These are phyloP conservation scores for Scomber scombrus DNA, from an alignment of 2,113 vertebrate species.

Conservation along the genomic window DNA sequence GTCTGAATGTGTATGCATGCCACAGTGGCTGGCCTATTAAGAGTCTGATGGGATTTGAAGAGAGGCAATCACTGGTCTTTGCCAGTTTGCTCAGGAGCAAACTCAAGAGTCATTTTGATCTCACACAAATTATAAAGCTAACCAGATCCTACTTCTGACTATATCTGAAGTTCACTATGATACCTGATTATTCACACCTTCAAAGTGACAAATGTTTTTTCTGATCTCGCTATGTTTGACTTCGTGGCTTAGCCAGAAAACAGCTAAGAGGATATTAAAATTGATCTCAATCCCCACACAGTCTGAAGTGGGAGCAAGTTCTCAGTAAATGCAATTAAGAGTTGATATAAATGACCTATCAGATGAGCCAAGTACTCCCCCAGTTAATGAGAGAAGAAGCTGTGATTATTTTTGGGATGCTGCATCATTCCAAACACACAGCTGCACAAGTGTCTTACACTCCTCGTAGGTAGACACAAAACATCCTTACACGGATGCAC, in stretches of 20 bases:
- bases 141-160: neutral
- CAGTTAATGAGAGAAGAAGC: constrained; percentile 28
- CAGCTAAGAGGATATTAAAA: constrained; percentile 6
- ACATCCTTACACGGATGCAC: neutral
- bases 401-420: constrained; percentile 36
- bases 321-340: constrained; percentile 40
- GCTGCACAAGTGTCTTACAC: neutral
- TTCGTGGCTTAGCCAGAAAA: constrained; percentile 9
- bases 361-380: constrained; percentile 23
- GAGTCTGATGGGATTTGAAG: constrained; percentile 37
- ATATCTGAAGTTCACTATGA: neutral
- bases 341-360: constrained; percentile 41
- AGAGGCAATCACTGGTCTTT: neutral
- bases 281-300: constrained; percentile 28
- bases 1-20: constrained; percentile 10
- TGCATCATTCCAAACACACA: constrained; percentile 8
- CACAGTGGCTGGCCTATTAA: constrained; percentile 31
- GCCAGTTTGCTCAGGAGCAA: constrained; percentile 19
- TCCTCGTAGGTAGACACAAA: constrained; percentile 20
- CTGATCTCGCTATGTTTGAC: neutral
- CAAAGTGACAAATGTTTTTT: neutral
- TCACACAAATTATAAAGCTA: constrained; percentile 2
- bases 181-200: neutral
- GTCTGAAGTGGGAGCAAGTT: constrained; percentile 37
- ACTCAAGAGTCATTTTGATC: constrained; percentile 13